Conservation (phyloP, 2,113 vertebrate genomes). For the human region DNA sequence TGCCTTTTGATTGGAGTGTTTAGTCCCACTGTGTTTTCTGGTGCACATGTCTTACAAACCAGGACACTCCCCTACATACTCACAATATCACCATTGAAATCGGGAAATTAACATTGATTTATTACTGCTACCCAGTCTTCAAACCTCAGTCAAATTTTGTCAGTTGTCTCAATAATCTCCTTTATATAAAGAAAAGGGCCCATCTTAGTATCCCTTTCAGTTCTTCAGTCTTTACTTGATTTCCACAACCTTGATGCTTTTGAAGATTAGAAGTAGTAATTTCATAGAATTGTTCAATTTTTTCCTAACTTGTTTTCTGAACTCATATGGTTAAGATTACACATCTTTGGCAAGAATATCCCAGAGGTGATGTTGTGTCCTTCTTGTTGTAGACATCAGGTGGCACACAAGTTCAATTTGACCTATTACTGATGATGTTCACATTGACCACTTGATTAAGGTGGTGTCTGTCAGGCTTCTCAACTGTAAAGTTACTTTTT, state of each 20-base stretch:
- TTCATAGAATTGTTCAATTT: neutral
- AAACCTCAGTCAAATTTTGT: neutral
- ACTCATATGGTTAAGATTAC: neutral
- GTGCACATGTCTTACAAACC: neutral
- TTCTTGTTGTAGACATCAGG: neutral
- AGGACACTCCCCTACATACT: neutral
- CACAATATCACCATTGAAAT: neutral
- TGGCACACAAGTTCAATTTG: neutral
- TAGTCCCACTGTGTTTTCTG: neutral
- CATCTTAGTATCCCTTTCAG: neutral
- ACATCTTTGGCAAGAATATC: neutral
- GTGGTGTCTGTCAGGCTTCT: neutral
- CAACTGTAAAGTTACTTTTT: neutral
- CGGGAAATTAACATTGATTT: neutral
- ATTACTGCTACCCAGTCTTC: neutral
- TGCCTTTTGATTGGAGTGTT: neutral
- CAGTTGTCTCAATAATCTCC: neutral
- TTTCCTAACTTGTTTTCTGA: neutral
- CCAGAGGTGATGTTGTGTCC: neutral
- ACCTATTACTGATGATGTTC: neutral
- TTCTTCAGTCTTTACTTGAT: slow-evolving; percentile 25
- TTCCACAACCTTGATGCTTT: neutral
- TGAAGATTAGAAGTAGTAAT: neutral
- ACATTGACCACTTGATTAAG: neutral
- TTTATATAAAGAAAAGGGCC: neutral